Conservation (phyloP, 2,888 invertebrate species). For the Trachelus iudaicus region DNA sequence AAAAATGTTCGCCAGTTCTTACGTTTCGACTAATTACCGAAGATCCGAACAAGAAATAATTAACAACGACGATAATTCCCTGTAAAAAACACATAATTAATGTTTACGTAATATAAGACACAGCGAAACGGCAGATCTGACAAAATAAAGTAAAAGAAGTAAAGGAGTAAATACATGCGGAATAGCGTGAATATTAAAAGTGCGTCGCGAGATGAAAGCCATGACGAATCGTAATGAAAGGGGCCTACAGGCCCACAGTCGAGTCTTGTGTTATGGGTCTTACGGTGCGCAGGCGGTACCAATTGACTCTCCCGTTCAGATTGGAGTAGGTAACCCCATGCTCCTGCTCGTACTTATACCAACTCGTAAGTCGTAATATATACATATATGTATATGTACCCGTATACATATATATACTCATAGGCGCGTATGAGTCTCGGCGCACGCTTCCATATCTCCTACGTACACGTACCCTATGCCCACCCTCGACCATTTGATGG, state of each 20-base stretch:
- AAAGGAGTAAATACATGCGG: neutral
- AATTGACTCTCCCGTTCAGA: constrained; percentile 45
- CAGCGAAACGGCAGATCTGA: neutral
- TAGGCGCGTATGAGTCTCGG: neutral
- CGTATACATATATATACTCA: neutral
- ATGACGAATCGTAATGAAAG: constrained; percentile 56
- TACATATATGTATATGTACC: neutral
- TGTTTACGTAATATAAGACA: neutral
- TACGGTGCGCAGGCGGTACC: constrained; percentile 36
- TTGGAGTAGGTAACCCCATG: constrained; percentile 28
- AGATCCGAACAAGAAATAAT: neutral
- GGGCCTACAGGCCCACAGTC: constrained; percentile 39
- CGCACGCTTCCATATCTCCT: neutral
- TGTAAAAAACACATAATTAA: neutral
- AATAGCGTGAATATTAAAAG: constrained; percentile 24
- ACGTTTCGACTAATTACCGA: neutral
- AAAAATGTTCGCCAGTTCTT: neutral
- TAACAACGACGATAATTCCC: neutral
- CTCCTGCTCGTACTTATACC: neutral
- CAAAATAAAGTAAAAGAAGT: neutral
- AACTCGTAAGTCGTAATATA: neutral
- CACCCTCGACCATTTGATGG: neutral
- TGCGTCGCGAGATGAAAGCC: constrained; percentile 49
- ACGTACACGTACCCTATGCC: neutral
- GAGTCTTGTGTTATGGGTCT: constrained; percentile 40